Evolutionary conservation across 1,140 invertebrate genomes (phyloP).

Genomic region (Plutomurus gul): DNA sequence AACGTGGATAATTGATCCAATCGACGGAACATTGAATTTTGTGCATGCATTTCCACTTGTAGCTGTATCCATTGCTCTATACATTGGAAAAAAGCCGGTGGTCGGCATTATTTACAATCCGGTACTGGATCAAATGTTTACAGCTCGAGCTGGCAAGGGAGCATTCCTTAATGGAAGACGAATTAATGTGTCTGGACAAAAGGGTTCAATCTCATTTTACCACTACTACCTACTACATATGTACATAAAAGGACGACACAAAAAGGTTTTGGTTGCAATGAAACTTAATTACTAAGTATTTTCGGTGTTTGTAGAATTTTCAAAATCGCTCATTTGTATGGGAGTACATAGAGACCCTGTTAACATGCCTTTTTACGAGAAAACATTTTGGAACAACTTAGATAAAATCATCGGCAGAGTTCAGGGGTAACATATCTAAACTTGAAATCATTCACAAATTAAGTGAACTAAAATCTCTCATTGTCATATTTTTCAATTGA

Average conservation of each 20-base stretch:
- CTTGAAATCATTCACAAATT: too few relatives aligned
- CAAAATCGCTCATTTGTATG: slow-evolving; percentile 74
- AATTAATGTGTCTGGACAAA: slow-evolving; percentile 73
- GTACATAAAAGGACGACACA: neutral
- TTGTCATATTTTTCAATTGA: neutral
- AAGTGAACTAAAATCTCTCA: too few relatives aligned
- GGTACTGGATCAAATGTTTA: slow-evolving; percentile 81
- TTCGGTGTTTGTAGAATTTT: slow-evolving; percentile 65
- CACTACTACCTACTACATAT: neutral
- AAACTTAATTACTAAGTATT: neutral
- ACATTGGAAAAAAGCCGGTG: slow-evolving; percentile 72
- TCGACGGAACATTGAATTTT: slow-evolving; percentile 89
- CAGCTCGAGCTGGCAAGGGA: slow-evolving; percentile 81
- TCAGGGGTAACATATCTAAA: too few relatives aligned
- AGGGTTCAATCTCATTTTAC: slow-evolving; percentile 57
- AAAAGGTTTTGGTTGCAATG: neutral
- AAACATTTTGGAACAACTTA: slow-evolving; percentile 75
- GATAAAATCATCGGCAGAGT: slow-evolving; percentile 68
- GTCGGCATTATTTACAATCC: slow-evolving; percentile 91
- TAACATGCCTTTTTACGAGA: slow-evolving; percentile 73
- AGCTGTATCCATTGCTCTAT: slow-evolving; percentile 78
- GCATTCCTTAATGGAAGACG: slow-evolving; percentile 82
- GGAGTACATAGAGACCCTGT: slow-evolving; percentile 77
- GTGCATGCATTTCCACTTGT: slow-evolving; percentile 82
- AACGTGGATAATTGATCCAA: slow-evolving; percentile 93